Conservation (phyloP, 1,140 invertebrate species). For the Sitobion miscanthi region DNA sequence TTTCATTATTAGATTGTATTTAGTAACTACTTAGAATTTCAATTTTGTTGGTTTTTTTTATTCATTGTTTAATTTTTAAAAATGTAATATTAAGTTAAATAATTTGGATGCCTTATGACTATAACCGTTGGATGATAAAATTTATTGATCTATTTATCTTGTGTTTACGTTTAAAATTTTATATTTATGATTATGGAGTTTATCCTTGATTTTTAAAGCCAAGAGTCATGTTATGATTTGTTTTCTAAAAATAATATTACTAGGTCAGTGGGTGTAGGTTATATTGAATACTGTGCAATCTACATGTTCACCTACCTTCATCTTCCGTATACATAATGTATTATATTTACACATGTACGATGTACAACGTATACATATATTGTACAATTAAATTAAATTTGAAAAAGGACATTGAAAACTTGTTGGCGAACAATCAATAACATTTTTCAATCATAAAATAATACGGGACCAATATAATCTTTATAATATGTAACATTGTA, state of each 20-base stretch:
- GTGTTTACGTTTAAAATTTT: neutral
- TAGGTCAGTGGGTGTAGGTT: conserved; percentile 53
- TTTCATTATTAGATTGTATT: neutral
- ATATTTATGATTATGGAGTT: neutral
- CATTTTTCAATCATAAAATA: neutral
- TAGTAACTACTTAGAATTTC: neutral
- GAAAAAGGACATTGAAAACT: conserved; percentile 15
- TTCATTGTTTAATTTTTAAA: neutral
- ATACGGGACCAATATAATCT: neutral
- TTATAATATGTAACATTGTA: neutral
- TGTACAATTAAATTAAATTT: neutral
- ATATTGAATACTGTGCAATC: conserved; percentile 32
- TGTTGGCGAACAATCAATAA: conserved; percentile 42
- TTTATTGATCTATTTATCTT: neutral
- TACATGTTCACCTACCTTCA: conserved; percentile 12
- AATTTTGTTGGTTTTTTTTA: neutral
- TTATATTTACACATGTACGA: neutral
- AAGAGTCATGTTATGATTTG: conserved; percentile 23
- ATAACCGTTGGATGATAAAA: neutral
- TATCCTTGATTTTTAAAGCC: conserved; percentile 34
- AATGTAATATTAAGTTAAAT: no score
- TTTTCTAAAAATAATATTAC: conserved; percentile 52
- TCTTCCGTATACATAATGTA: conserved; percentile 24
- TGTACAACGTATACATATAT: neutral
- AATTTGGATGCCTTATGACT: neutral